phyloP scores from a whole-genome alignment of 2,113 vertebrate genomes.

The Indri indri region DNA sequence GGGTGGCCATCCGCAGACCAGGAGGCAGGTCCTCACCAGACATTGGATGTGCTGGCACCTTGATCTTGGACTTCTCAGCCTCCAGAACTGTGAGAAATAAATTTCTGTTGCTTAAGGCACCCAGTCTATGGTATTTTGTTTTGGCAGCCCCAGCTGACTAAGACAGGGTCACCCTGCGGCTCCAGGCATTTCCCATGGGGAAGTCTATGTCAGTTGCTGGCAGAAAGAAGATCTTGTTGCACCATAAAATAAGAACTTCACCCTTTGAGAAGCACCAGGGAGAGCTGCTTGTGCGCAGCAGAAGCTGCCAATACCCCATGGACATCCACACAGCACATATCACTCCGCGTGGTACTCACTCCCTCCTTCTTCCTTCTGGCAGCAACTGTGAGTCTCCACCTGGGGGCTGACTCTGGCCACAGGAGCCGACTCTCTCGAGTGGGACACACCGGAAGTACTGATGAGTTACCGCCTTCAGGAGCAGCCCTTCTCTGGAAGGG shows the following conservation, averaged over 20 bases:
- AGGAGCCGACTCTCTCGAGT: not conserved
- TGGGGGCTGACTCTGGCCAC: not conserved
- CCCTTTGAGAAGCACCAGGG: not conserved
- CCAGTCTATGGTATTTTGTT: not conserved
- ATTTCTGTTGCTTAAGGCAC: not conserved
- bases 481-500: not conserved
- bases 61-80: not conserved
- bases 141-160: too few relatives aligned
- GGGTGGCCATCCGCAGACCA: not conserved
- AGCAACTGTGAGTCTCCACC: not conserved
- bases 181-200: not conserved
- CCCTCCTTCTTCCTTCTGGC: not conserved
- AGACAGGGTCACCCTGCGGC: not conserved
- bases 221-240: not conserved
- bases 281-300: fast-evolving
- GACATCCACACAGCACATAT: too few relatives aligned
- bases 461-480: not conserved
- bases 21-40: not conserved
- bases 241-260: not conserved
- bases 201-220: not conserved
- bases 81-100: not conserved
- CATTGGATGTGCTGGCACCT: not conserved
- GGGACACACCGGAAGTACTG: not conserved
- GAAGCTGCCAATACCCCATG: not conserved
- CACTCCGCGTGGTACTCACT: not conserved